Evolutionary conservation across 2,888 invertebrate species (phyloP).

Genomic region (Patella depressa): DNA sequence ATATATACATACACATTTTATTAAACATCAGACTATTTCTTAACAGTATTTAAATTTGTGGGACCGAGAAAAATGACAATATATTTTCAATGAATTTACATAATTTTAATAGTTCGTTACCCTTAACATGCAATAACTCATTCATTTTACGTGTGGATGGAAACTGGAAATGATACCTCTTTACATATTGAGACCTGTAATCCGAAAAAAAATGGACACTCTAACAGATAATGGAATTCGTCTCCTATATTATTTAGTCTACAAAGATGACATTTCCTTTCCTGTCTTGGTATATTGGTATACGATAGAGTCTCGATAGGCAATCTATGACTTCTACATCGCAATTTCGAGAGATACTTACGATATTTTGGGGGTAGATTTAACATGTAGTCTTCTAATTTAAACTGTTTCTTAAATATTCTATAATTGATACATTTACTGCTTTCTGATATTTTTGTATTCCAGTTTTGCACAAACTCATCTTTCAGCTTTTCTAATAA

Average conservation of each 20-base stretch:
- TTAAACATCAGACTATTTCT: no score
- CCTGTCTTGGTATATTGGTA: not conserved
- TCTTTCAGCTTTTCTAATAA: not conserved
- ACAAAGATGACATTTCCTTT: not conserved
- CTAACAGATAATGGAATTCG: not conserved
- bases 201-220: not conserved
- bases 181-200: not conserved
- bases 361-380: not conserved
- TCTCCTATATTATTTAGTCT: not conserved
- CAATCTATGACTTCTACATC: not conserved
- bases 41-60: no score
- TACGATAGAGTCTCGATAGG: not conserved
- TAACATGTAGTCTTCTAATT: not conserved
- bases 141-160: no score
- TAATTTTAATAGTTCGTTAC: not conserved
- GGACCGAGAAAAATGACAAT: no score
- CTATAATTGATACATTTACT: not conserved
- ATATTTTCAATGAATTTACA: not conserved
- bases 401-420: not conserved
- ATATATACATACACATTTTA: no score
- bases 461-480: not conserved
- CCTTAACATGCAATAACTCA: not conserved
- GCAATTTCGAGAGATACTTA: not conserved
- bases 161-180: not conserved
- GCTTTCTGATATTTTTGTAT: not conserved